Evolutionary conservation across 2,888 invertebrate species (phyloP).

Genomic region (Idaea biselata): DNA sequence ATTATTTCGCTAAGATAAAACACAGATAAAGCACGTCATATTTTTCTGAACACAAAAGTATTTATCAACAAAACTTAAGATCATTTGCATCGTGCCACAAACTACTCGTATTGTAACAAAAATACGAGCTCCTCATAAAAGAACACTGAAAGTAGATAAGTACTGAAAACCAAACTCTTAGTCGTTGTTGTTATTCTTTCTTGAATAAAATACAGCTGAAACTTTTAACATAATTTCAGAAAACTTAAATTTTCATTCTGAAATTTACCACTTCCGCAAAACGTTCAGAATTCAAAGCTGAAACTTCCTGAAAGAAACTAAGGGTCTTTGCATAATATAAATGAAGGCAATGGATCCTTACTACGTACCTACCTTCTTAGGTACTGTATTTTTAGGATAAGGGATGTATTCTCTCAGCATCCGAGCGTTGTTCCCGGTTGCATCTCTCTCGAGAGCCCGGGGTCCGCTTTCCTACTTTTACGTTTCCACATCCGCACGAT

Average conservation of each 20-base stretch:
- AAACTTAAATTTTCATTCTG: background rate
- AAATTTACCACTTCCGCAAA: conserved; percentile 3
- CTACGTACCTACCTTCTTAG: background rate
- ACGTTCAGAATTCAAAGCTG: conserved; percentile 2
- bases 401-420: background rate
- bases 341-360: background rate
- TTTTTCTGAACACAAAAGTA: background rate
- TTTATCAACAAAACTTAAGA: background rate
- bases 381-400: conserved; percentile 9
- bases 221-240: background rate
- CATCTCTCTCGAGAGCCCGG: too few relatives aligned
- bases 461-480: too few relatives aligned
- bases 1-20: background rate
- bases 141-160: background rate
- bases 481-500: too few relatives aligned
- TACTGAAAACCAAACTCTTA: background rate
- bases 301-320: conserved; percentile 3
- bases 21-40: background rate
- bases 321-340: conserved; percentile 3
- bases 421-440: too few relatives aligned
- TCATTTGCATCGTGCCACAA: background rate
- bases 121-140: background rate
- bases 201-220: background rate
- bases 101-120: background rate
- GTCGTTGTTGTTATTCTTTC: background rate